A percentile compares a stretch with the other conserved stretches of the same genome.
These are phyloP conservation scores for Copidosoma floridanum DNA, from an alignment of 1,140 invertebrate species.

Conservation along the genomic window DNA sequence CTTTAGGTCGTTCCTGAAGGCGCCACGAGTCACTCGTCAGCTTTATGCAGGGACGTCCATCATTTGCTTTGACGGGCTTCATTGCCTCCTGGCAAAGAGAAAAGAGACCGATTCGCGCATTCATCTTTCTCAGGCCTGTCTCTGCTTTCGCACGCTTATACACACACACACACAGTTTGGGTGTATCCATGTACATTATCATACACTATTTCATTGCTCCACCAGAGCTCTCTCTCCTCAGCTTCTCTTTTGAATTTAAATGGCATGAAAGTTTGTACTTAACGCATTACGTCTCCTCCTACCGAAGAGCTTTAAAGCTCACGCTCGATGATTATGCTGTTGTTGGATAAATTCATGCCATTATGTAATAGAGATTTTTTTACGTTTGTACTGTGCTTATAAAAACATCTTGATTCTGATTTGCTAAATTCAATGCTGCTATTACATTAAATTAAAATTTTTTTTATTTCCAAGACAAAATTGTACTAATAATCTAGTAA, in stretches of 20 bases:
- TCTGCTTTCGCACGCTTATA: neutral
- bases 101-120: neutral
- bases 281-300: too few species aligned
- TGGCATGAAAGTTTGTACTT: constrained; percentile 12
- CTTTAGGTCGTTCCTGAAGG: constrained; percentile 58
- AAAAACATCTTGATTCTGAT: too few species aligned
- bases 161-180: too few species aligned
- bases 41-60: constrained; percentile 60
- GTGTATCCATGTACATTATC: neutral
- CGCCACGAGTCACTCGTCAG: constrained; percentile 61
- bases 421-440: too few species aligned
- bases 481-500: too few species aligned
- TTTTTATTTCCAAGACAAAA: too few species aligned
- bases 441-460: too few species aligned
- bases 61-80: constrained; percentile 55
- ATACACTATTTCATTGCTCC: constrained; percentile 9
- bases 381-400: too few species aligned
- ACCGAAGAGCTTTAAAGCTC: too few species aligned
- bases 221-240: neutral
- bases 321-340: too few species aligned
- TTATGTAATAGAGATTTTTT: too few species aligned
- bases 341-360: too few species aligned
- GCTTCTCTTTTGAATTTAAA: constrained; percentile 18
- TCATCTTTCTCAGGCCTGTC: constrained; percentile 11
- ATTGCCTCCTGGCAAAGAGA: constrained; percentile 44